Evolutionary conservation across 2,888 invertebrate species (phyloP), one percentile per base, ranked within the genome.

Genomic region (Pogonocherus hispidulus): DNA sequence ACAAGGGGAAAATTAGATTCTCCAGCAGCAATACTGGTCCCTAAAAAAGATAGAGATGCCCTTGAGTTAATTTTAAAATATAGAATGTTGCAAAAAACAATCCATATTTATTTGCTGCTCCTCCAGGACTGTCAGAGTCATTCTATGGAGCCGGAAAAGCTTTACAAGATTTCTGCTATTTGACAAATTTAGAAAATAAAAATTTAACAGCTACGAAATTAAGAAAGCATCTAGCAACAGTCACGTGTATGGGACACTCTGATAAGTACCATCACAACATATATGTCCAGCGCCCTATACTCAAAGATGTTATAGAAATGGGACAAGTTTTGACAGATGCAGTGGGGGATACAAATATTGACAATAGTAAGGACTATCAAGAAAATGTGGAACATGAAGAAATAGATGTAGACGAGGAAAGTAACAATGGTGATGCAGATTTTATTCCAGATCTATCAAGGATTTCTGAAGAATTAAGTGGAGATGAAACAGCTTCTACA

Each of bases 151-250:
- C 32, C 9, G 52, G 32, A 16, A 41, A 46, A 11, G 23, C 63
- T 4, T 27, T 63, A 19, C 20, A 23, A 8, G 18, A 54, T 22
- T 54, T 52, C 22, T 63, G 63, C 41, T 23, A 2, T 23, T 14
- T 4, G 22, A 37, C 6, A 9, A 27, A 18, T 14, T 16, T 63
- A 16, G 8, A 52, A 18, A 19, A 52, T 22, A 44, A 35, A 35
- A 46, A 52, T n/a, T 22, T 63, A 14, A 56, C 46, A 9, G 56
- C 64, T 8, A 64, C 47, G 9, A 64, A 55, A 56, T 47, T 64
- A 22, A 55, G 56, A 19, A 49, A 56, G 20, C 56, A 56, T 55
- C 19, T 64, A 18, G 64, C 64, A 6, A 64, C 64, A 9, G 55
- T 32, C 2, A 64, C 56, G 5, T 55, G 18, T 18, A 62, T 57